Base-by-base conservation (phyloP, 37 sponge, comb jelly and placozoan genomes). In the Haliclona indistincta region DNA sequence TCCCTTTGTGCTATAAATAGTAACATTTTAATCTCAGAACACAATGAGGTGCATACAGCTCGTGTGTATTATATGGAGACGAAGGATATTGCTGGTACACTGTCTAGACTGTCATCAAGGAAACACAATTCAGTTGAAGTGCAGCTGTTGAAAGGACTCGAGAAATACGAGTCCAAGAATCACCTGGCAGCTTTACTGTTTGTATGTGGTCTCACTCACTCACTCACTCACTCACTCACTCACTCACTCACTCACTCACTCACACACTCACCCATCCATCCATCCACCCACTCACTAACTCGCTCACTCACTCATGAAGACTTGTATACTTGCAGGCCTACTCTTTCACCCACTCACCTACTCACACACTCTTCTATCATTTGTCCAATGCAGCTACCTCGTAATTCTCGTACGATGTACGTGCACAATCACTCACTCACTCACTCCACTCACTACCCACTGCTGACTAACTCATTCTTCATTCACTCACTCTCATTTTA, bases 371-470 rank as follows among this genome's bases (percentile, higher is more conserved):
- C n/a, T n/a, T n/a, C n/a, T n/a, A n/a, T n/a, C n/a, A n/a, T n/a
- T 26, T n/a, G 8, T 33, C 47, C 51, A 23, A 8, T 36, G 10
- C 63, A 95, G 87, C 76, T 95, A 11, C 96, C 96, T 53, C 70
- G 77, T 13, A 85, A 78, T 58, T 68, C 79, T 2, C 42, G 96
- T 37, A 63, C 84, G 66, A 68, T 96, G 81, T 96, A 96, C 35
- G 87, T 89, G 5, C 93, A 96, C 73, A n/a, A n/a, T n/a, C n/a
- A n/a, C n/a, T n/a, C n/a, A n/a, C n/a, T n/a, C n/a, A n/a, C n/a
- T n/a, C n/a, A n/a, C n/a, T n/a, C 10, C 10, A 60, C 62, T 4
- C 10, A 13, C 28, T 4, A 29, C 30, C 43, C 7, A 10, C 36
- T 47, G 39, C 42, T 38, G 0, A 0, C 30, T 51, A 44, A 4